These are phyloP conservation scores for Bombus polaris DNA, from an alignment of 1,140 invertebrate species.

Conservation along the genomic window DNA sequence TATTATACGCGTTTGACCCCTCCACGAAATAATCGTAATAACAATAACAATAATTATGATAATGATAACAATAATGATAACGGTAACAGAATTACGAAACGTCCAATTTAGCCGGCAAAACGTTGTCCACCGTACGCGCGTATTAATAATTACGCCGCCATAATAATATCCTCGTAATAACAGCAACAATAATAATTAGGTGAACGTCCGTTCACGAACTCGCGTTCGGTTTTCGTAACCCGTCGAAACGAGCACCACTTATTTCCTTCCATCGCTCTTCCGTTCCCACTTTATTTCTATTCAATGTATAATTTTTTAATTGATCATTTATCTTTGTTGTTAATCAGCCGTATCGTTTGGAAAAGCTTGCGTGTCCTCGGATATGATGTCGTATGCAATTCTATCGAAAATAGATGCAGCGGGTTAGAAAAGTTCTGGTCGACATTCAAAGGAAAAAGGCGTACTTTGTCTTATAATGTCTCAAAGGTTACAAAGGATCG, in stretches of 20 bases:
- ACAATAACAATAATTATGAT: constrained; percentile 55
- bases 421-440: background rate
- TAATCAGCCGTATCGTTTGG: accelerated
- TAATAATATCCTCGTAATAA: constrained; percentile 44
- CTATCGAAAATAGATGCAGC: background rate
- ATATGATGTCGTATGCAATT: background rate
- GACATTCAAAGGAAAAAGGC: background rate
- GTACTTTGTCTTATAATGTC: too few species aligned
- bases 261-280: background rate
- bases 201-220: constrained; percentile 6
- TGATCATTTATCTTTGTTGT: background rate
- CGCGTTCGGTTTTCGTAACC: constrained; percentile 7
- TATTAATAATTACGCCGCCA: constrained; percentile 64
- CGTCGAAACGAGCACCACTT: too few species aligned
- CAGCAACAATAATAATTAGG: constrained; percentile 51
- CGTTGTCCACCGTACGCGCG: constrained; percentile 40
- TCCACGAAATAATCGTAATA: constrained; percentile 38
- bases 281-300: background rate
- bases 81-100: constrained; percentile 55
- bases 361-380: background rate
- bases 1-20: background rate
- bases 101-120: constrained; percentile 52
- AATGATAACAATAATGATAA: constrained; percentile 60
- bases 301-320: background rate
- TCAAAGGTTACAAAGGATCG: background rate